A percentile compares a stretch with the other conserved stretches of the same genome.
These are phyloP conservation scores for Conchocele bisecta DNA, from an alignment of 2,888 invertebrate genomes.

Conservation along the genomic window DNA sequence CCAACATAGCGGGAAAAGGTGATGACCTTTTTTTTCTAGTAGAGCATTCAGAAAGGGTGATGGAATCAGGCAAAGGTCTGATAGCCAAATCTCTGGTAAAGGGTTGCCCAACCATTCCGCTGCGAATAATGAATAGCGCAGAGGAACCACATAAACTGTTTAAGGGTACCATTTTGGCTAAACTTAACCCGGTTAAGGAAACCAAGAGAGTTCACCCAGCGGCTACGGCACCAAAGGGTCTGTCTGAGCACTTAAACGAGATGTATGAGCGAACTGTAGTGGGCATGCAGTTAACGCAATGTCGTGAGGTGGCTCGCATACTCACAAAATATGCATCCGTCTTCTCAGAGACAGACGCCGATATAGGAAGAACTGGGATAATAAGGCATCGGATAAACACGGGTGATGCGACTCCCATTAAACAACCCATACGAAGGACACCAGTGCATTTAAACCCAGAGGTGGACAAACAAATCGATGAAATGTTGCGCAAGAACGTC, in stretches of 20 bases:
- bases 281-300: not conserved
- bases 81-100: no score
- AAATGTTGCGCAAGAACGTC: slow-evolving; percentile 27
- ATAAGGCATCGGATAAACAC: slow-evolving; percentile 35
- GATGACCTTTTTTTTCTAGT: not conserved
- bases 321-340: slow-evolving; percentile 6
- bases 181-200: no score
- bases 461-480: slow-evolving; percentile 19
- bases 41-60: no score
- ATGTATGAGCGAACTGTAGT: slow-evolving; percentile 1
- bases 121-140: no score
- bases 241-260: not conserved
- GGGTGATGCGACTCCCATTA: slow-evolving; percentile 32
- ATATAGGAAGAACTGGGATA: slow-evolving; percentile 17
- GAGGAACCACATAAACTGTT: no score
- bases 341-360: slow-evolving; percentile 17
- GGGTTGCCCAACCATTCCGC: no score
- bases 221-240: not conserved
- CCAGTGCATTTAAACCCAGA: slow-evolving; percentile 7
- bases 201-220: not conserved
- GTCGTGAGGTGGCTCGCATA: not conserved
- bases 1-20: not conserved
- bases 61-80: no score
- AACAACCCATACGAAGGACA: slow-evolving; percentile 17
- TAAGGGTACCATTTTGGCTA: no score